These are phyloP conservation scores for Lucilia cuprina DNA, from an alignment of 1,140 invertebrate genomes.

Conservation along the genomic window DNA sequence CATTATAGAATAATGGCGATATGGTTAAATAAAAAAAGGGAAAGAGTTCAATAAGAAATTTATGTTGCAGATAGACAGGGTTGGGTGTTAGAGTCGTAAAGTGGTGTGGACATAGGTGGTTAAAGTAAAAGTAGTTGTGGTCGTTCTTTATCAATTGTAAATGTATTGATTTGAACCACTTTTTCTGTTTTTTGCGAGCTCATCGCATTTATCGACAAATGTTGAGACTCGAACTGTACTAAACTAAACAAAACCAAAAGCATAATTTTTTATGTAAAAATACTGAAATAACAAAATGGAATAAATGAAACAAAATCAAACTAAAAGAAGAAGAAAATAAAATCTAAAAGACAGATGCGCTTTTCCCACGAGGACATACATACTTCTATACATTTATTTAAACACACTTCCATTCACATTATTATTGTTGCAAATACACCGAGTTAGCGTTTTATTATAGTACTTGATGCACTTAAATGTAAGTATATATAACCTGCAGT, in stretches of 20 bases:
- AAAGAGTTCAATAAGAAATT: constrained; percentile 11
- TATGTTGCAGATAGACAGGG: neutral
- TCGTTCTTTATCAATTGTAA: neutral
- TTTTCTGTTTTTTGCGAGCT: neutral
- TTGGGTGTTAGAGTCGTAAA: neutral
- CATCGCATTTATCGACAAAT: neutral
- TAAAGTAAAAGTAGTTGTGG: neutral
- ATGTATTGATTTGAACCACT: constrained; percentile 11
- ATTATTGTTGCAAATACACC: neutral
- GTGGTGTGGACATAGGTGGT: neutral
- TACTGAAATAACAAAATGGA: neutral
- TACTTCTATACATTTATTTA: neutral
- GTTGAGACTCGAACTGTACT: neutral
- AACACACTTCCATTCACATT: neutral
- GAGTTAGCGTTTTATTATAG: neutral
- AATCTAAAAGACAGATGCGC: constrained; percentile 19
- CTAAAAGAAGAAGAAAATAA: neutral
- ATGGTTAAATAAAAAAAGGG: neutral
- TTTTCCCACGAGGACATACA: constrained; percentile 20
- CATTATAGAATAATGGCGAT: neutral
- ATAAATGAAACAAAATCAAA: neutral
- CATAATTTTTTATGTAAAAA: neutral
- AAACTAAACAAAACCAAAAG: neutral
- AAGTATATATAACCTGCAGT: neutral
- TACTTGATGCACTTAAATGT: neutral